These are phyloP conservation scores for Actinostola sp. DNA, from an alignment of 92 coral and sea anemone genomes.

Conservation along the genomic window DNA sequence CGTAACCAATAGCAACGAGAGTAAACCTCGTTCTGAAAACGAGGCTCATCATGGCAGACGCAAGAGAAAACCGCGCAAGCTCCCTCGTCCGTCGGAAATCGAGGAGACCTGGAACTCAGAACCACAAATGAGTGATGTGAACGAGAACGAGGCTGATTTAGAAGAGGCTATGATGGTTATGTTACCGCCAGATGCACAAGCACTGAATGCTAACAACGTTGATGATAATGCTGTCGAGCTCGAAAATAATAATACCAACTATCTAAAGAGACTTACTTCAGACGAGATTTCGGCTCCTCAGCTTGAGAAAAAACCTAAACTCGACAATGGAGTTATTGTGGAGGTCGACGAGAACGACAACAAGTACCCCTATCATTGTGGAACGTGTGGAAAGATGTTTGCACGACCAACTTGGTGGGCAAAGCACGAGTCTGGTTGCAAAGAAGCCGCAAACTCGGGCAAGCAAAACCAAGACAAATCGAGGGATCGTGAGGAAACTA, in stretches of 20 bases:
- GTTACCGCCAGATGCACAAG: conserved; percentile 35
- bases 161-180: conserved; percentile 19
- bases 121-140: conserved; percentile 8
- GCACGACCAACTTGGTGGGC: conserved; percentile 50
- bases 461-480: not conserved
- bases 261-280: conserved; percentile 15
- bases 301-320: conserved; percentile 19
- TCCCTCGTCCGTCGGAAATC: conserved; percentile 30
- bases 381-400: conserved; percentile 35
- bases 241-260: conserved; percentile 18
- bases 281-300: conserved; percentile 1
- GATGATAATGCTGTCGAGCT: conserved; percentile 3
- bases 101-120: conserved; percentile 42
- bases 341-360: conserved; percentile 3
- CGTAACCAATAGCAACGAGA: not conserved
- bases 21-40: conserved; percentile 10
- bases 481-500: not conserved
- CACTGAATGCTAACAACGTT: conserved; percentile 3
- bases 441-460: not conserved
- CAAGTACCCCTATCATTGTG: conserved; percentile 23
- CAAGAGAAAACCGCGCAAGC: conserved; percentile 45
- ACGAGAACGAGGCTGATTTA: conserved; percentile 4
- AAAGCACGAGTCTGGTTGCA: conserved; percentile 39
- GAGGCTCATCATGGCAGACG: conserved; percentile 44
- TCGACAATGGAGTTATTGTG: conserved; percentile 5